A percentile compares a stretch with the other conserved stretches of the same genome.
Conservation (phyloP, 2,113 vertebrate genomes). For the Thamnophis sirtalis region DNA sequence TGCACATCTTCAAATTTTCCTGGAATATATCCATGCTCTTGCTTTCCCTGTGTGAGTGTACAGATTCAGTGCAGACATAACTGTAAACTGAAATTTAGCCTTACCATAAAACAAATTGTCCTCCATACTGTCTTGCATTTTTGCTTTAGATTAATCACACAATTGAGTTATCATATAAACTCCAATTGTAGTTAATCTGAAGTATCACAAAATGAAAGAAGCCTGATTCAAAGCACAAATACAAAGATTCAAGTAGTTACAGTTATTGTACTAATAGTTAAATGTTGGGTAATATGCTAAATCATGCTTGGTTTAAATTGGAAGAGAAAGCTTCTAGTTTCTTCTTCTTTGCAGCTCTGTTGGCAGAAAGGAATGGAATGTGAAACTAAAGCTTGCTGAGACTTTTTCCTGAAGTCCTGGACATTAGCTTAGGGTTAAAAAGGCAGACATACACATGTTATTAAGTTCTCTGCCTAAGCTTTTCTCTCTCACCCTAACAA, state of each 20-base stretch:
- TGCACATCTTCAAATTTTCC: neutral
- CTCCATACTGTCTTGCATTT: neutral
- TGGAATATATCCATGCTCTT: neutral
- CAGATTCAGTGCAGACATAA: neutral
- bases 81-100: neutral
- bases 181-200: neutral
- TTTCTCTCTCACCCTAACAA: neutral
- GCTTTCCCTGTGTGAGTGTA: neutral
- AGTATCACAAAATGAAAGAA: neutral
- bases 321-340: neutral
- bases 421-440: neutral
- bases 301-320: neutral
- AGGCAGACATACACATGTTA: neutral
- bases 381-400: neutral
- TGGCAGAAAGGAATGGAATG: neutral
- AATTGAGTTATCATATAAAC: neutral
- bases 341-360: neutral
- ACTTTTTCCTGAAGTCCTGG: neutral
- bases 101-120: neutral
- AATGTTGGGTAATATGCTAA: neutral
- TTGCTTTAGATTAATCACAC: neutral
- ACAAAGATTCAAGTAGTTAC: neutral
- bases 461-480: neutral
- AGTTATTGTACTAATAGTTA: neutral
- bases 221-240: neutral